phyloP scores from a whole-genome alignment of 2,888 invertebrate genomes.

The Aphodius sticticus region DNA sequence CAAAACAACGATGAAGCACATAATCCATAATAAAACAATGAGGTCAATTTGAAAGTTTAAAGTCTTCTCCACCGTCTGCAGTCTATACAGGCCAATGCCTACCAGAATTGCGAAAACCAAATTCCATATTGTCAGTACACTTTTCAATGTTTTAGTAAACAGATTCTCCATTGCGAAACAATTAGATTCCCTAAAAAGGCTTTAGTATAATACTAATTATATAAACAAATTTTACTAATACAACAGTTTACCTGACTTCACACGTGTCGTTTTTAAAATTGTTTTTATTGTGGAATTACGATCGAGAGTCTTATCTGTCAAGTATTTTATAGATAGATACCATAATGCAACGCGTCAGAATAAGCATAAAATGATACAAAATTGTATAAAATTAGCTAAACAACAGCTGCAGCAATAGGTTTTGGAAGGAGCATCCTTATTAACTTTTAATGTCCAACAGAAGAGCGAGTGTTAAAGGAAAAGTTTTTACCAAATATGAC shows the following conservation, averaged over 20 bases:
- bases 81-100: neutral
- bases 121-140: constrained; percentile 11
- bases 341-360: neutral
- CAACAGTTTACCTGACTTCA: neutral
- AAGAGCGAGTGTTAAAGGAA: too few species aligned
- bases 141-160: neutral
- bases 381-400: neutral
- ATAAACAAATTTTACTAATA: neutral
- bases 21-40: neutral
- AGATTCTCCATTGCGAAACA: neutral
- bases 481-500: too few species aligned
- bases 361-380: neutral
- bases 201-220: neutral
- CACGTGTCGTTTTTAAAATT: neutral
- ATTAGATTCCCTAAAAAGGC: too few species aligned
- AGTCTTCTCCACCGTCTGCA: constrained; percentile 10
- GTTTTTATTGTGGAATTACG: neutral
- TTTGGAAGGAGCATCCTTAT: too few species aligned
- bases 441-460: too few species aligned
- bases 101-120: constrained; percentile 5
- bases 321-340: neutral
- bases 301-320: neutral
- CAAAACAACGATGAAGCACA: constrained; percentile 6
- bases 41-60: neutral
- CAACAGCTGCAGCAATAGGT: neutral